phyloP scores from a whole-genome alignment of 2,888 invertebrate genomes.

The Theretra japonica region DNA sequence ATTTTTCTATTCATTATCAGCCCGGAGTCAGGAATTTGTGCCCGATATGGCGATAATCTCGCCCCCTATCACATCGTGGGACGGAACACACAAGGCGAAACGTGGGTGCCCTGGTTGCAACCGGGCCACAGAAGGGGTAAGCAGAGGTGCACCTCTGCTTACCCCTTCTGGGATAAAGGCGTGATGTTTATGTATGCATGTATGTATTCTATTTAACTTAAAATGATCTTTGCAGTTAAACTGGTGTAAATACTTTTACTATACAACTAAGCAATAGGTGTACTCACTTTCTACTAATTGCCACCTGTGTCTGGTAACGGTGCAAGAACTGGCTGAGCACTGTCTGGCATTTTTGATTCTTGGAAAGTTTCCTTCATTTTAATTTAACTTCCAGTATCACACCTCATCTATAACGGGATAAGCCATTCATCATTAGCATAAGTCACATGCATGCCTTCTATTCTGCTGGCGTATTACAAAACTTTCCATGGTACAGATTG shows the following conservation, averaged over 20 bases:
- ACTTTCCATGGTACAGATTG: constrained; percentile 67
- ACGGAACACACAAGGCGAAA: too few species aligned
- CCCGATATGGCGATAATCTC: too few species aligned
- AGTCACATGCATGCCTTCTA: constrained; percentile 44
- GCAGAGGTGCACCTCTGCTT: too few species aligned
- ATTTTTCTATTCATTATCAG: too few species aligned
- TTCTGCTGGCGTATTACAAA: constrained; percentile 56
- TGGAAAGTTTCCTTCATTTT: background rate
- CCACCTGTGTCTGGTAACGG: background rate
- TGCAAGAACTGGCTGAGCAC: background rate
- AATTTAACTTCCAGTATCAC: background rate
- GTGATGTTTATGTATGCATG: too few species aligned
- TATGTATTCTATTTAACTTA: too few species aligned
- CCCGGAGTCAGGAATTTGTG: too few species aligned
- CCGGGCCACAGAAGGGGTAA: too few species aligned
- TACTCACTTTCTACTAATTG: background rate
- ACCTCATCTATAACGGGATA: background rate
- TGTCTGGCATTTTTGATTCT: background rate
- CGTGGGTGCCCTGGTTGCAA: too few species aligned
- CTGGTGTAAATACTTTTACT: background rate
- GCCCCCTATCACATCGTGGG: too few species aligned
- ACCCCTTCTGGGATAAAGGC: too few species aligned
- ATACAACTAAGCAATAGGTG: background rate
- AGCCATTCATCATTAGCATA: constrained; percentile 3
- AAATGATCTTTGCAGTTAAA: too few species aligned